Conservation (phyloP, 2,888 invertebrate genomes). For the Drosophila meridionalis region DNA sequence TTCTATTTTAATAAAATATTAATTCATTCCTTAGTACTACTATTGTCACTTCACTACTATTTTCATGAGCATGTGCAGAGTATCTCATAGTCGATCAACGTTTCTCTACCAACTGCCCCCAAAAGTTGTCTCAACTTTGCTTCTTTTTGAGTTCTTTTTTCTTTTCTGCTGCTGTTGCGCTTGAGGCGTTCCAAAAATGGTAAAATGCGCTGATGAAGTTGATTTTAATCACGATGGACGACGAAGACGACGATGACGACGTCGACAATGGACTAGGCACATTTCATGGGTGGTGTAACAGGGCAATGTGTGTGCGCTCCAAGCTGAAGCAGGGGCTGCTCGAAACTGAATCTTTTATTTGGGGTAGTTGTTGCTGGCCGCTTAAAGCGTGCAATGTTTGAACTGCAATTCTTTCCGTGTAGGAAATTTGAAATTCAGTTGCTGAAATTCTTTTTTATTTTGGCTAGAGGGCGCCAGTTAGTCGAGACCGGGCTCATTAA, state of each 20-base stretch:
- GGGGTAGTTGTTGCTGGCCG: conserved; percentile 20
- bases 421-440: conserved; percentile 20
- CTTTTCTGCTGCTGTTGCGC: conserved; percentile 41
- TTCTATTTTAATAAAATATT: too few species aligned
- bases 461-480: conserved; percentile 42
- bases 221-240: conserved; percentile 49
- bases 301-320: conserved; percentile 1
- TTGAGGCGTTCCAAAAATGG: conserved; percentile 52
- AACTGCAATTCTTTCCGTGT: conserved; percentile 38
- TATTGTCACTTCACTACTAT: too few species aligned
- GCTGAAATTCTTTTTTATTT: not conserved
- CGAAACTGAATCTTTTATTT: conserved; percentile 12
- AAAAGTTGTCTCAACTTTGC: conserved; percentile 27
- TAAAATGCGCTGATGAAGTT: conserved; percentile 60
- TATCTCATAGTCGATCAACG: not conserved
- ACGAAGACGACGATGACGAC: conserved; percentile 25
- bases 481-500: conserved; percentile 66
- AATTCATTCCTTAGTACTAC: too few species aligned
- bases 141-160: conserved; percentile 3
- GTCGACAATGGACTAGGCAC: conserved; percentile 22
- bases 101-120: not conserved
- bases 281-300: conserved; percentile 21
- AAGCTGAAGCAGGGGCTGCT: not conserved
- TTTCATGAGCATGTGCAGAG: not conserved
- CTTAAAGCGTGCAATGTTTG: conserved; percentile 21